Evolutionary conservation across 2,888 invertebrate genomes (phyloP).

Genomic region (Ennomos erosarius): DNA sequence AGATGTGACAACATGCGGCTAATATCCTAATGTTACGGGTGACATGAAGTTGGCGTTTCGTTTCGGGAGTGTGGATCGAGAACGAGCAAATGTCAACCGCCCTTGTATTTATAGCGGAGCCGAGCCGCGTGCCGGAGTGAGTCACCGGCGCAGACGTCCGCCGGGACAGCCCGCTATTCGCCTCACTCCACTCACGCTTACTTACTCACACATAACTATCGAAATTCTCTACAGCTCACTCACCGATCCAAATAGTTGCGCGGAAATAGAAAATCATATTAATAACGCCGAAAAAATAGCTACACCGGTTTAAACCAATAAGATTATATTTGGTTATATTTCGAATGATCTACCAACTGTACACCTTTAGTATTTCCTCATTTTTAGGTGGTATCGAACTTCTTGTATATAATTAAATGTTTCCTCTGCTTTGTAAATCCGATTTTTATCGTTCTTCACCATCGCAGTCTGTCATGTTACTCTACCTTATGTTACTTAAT

Average conservation of each 20-base stretch:
- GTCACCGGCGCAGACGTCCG: slow-evolving; percentile 71
- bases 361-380: slow-evolving; percentile 26
- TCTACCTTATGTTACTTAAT: slow-evolving; percentile 39
- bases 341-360: background rate
- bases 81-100: slow-evolving; percentile 80
- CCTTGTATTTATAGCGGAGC: slow-evolving; percentile 73
- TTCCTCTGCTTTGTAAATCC: slow-evolving; percentile 10
- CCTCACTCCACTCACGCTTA: slow-evolving; percentile 53
- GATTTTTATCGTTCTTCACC: slow-evolving; percentile 7
- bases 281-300: slow-evolving; percentile 33
- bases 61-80: slow-evolving; percentile 73
- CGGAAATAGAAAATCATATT: slow-evolving; percentile 44
- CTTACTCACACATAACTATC: slow-evolving; percentile 48
- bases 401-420: slow-evolving; percentile 15
- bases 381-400: slow-evolving; percentile 17
- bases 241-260: slow-evolving; percentile 48
- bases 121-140: slow-evolving; percentile 70
- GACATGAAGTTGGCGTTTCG: slow-evolving; percentile 55
- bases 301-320: slow-evolving; percentile 20
- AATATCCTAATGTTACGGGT: slow-evolving; percentile 34
- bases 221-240: slow-evolving; percentile 51
- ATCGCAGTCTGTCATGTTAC: background rate
- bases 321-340: slow-evolving; percentile 20
- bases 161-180: slow-evolving; percentile 65
- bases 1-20: slow-evolving; percentile 12